Evolutionary conservation across 2,888 invertebrate genomes (phyloP), one percentile per base, ranked within the genome.

Genomic region (Penaeus monodon): DNA sequence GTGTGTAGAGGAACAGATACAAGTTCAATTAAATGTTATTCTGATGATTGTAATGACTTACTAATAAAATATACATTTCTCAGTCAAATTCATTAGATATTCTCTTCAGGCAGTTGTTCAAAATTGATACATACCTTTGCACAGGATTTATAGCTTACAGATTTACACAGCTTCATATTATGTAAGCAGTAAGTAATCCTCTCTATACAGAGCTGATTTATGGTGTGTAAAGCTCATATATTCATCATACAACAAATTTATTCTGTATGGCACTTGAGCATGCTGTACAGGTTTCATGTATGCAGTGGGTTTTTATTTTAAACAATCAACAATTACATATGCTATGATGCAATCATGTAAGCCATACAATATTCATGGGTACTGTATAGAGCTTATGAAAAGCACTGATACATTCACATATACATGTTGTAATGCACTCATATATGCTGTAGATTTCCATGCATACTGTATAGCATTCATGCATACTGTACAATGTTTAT

Each of bases 141-240:
- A 57, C 1, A 44, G 10, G 44, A 44, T 44, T 44, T 10, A 57
- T 20, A 57, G 12, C 57, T 17, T 17, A 17, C 17, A 4, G 4
- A 57, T 57, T 17, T 57, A 14, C 17, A 57, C 57, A 57, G 57
- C 14, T 57, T 57, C 57, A 57, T 1, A 17, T 57, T 57, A 57
- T 57, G 17, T 57, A 57, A 57, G 17, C 57, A 57, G 3, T 20
- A 17, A 57, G 3, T 57, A 57, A 57, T 20, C 7, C 14, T 57
- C 17, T 20, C 17, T 33, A 27, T 70, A 81, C 44, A 68, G 81
- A 81, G 70, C 49, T 81, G 68, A 44, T 81, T 78, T 33, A 80
- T 80, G 74, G 80, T 73, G 29, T 86, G 68, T 77, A 68, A 64
- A 86, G 86, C 81, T 86, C 44, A 78, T 78, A 78, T 77, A 65